Base-by-base conservation (phyloP, 1,140 invertebrate species). In the Orchesella cincta region DNA sequence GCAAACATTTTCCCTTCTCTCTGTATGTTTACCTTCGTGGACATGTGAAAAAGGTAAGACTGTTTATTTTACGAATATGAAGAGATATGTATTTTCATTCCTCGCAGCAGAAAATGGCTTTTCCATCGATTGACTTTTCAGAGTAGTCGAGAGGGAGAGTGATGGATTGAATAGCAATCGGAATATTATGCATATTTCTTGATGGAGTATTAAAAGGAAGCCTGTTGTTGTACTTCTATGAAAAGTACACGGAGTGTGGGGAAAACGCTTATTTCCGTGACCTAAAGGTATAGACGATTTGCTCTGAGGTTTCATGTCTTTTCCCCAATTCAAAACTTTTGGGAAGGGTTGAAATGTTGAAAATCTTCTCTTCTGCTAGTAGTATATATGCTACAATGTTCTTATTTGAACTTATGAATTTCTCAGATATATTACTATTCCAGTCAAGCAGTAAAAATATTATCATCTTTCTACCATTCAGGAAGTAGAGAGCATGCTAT, bases 101-200 rank as follows among this genome's bases (percentile, higher is more conserved):
- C n/a, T n/a, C n/a, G n/a, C n/a, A 18, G 29, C 8, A 12, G 12
- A 31, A 5, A 18, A 5, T 14, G 28, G 29, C n/a, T 67, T 67
- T 31, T 67, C 62, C n/a, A 67, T 67, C 62, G 62, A 67, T 67
- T 67, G 33, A 67, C 28, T 33, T 67, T 8, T 31, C n/a, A 31
- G 62, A 3, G 62, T 8, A 12, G 62, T 26, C 29, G 62, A n/a
- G 62, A 67, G 31, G 26, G 54, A n/a, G 33, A 33, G 52, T 57
- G 52, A 67, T 67, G 62, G 62, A 67, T 67, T 67, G 62, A 67
- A 67, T 67, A 33, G 31, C 3, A 31, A 67, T 67, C n/a, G 31
- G 62, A 67, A 67, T 67, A 67, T 31, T 67, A 67, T 67, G 62
- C 62, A 67, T 67, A 67, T 67, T 67, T 12, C 8, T 31, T 67